Evolutionary conservation across 2,797 vertebrate species (phyloP).

Genomic region (Molossus molossus): DNA sequence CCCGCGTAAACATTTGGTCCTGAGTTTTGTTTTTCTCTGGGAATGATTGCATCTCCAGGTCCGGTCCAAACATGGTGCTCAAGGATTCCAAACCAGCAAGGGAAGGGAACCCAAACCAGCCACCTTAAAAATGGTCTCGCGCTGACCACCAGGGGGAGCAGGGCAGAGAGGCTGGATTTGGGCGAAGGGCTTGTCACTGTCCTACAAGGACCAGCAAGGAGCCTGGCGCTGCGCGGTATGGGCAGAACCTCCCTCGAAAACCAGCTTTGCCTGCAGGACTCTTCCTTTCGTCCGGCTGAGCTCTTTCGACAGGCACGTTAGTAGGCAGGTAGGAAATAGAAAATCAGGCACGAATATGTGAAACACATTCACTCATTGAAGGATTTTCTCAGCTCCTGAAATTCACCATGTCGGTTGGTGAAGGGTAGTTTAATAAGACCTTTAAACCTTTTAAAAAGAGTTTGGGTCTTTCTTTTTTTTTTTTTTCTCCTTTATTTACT

Average conservation of each 20-base stretch:
- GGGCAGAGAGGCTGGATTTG: not conserved
- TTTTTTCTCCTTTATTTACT: not conserved
- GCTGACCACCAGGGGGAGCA: conserved; percentile 70
- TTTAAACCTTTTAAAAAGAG: not conserved
- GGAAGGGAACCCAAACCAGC: not conserved
- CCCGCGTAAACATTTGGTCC: not conserved
- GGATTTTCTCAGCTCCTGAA: not conserved
- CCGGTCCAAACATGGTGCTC: not conserved
- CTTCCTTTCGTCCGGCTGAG: not conserved
- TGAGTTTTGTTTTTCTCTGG: conserved; percentile 24
- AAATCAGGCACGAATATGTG: conserved; percentile 8
- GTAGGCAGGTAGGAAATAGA: not conserved
- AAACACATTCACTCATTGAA: conserved; percentile 23
- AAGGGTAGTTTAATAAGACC: not conserved
- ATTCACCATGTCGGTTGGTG: not conserved
- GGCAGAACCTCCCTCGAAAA: not conserved
- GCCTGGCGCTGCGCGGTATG: accelerated
- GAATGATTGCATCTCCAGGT: not conserved
- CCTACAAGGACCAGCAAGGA: not conserved
- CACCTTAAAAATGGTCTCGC: conserved; percentile 1
- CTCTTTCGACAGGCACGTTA: conserved; percentile 2
- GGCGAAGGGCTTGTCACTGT: not conserved
- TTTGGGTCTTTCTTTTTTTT: not conserved
- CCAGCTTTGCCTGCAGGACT: not conserved
- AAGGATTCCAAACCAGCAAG: not conserved